Conservation (phyloP, 2,888 invertebrate genomes). For the Diarsia dahlii region DNA sequence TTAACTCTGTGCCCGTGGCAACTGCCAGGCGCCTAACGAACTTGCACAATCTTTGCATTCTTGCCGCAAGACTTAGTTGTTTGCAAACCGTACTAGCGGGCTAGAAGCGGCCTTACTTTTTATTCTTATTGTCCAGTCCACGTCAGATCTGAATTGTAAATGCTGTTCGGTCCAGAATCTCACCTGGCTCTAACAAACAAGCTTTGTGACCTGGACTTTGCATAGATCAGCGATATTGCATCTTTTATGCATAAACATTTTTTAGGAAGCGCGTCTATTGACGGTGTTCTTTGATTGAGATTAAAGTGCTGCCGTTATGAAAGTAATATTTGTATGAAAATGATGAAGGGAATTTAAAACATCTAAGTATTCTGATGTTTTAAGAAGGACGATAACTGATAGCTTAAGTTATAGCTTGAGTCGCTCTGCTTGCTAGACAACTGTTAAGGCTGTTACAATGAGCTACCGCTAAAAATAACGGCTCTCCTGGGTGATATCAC, state of each 20-base stretch:
- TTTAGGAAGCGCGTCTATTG: slow-evolving; percentile 2
- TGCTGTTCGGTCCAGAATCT: slow-evolving; percentile 50
- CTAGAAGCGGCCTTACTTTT: slow-evolving; percentile 37
- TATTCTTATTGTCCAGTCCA: slow-evolving; percentile 60
- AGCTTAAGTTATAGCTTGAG: no score
- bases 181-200: slow-evolving; percentile 66
- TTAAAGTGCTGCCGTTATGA: not conserved
- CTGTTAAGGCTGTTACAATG: not conserved
- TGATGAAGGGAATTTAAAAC: not conserved
- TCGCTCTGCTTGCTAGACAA: no score
- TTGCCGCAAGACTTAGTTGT: slow-evolving; percentile 48
- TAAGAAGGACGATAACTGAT: not conserved
- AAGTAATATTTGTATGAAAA: not conserved
- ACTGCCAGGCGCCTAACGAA: slow-evolving; percentile 44
- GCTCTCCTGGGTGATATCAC: no score
- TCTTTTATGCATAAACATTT: slow-evolving; percentile 67
- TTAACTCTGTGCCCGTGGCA: slow-evolving; percentile 44
- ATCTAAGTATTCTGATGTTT: not conserved
- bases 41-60: slow-evolving; percentile 54
- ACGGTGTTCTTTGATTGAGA: slow-evolving; percentile 8
- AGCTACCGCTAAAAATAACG: not conserved
- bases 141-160: slow-evolving; percentile 71
- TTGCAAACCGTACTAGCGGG: slow-evolving; percentile 33
- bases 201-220: slow-evolving; percentile 66
- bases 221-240: slow-evolving; percentile 64